Evolutionary conservation across 2,797 vertebrate genomes (phyloP), one percentile per base, ranked within the genome.

Genomic region (Zenarchopterus dispar): DNA sequence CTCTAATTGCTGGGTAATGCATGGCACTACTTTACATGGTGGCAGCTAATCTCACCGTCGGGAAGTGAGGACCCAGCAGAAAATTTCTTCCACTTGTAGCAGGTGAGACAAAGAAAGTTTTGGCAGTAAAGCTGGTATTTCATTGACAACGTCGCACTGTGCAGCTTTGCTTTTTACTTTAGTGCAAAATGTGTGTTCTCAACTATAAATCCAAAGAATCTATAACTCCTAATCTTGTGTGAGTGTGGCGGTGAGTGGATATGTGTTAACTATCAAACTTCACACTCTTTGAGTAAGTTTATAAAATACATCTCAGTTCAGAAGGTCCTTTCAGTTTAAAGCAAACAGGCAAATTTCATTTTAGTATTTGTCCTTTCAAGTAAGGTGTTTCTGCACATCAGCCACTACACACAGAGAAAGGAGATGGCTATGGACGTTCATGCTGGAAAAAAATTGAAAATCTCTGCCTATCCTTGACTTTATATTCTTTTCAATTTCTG

Each of bases 1-100:
- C 66, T 82, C 86, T 93, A 91, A 92, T 94, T 93, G 91, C 84
- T 74, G 89, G 91, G 91, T 93, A 93, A 93, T 92, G 89, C 86
- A 92, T 86, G 88, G 80, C 74, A 78, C 84, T 90, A 87, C 84
- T 93, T 89, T 89, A 82, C 80, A 78, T 43, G 33, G 84, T 87
- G 87, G 85, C 83, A 90, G 88, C 91, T 88, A 86, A 89, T 91
- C 84, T 82, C 73, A 72, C 75, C 72, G 78, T 83, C 77, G 31
- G 73, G 36, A 70, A 82, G 72, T 69, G 76, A 81, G 67, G 46
- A 67, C 62, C 63, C 54, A 71, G 58, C 48, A 61, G 36, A 75
- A 57, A 80, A 77, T 31, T 19, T 68, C 59, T 61, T 56, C 66
- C 77, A 63, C 71, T 56, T 68, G 70, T 70, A 51, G 75, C 39